Evolutionary conservation across 1,140 invertebrate genomes (phyloP).

Genomic region (Ceratitis capitata): DNA sequence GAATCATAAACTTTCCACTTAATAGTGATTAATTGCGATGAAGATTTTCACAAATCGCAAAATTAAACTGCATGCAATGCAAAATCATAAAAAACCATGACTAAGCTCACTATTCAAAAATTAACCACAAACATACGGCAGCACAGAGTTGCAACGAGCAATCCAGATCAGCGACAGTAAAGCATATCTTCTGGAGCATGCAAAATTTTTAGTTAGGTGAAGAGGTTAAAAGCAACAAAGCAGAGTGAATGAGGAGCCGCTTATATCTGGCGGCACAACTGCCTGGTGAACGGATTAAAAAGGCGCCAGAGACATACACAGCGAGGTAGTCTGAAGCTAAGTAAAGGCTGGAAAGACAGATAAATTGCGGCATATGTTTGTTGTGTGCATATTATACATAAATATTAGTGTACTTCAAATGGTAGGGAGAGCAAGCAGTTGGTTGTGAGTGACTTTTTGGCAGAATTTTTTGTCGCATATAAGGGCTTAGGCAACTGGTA

Average conservation of each 20-base stretch:
- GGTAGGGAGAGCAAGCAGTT: no score
- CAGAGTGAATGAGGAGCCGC: not conserved
- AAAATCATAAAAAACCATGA: not conserved
- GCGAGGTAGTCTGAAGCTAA: not conserved
- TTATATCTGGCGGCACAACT: not conserved
- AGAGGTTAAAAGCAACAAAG: not conserved
- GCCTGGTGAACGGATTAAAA: not conserved
- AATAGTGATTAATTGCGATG: conserved; percentile 17
- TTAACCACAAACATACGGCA: not conserved
- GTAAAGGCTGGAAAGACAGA: not conserved
- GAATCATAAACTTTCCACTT: not conserved
- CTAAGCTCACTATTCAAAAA: not conserved
- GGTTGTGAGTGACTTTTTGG: no score
- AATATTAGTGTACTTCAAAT: no score
- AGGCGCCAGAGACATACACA: no score
- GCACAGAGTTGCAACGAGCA: not conserved
- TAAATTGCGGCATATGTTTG: not conserved
- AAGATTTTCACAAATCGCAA: conserved; percentile 17
- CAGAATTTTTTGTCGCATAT: no score
- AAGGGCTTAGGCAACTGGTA: no score
- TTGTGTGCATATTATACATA: not conserved
- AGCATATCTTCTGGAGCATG: not conserved
- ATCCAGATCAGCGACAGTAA: not conserved
- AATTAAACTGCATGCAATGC: not conserved
- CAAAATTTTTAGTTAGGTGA: not conserved